These are phyloP conservation scores for Clarias laeviceps DNA, from an alignment of 2,797 vertebrate genomes.

Conservation along the genomic window DNA sequence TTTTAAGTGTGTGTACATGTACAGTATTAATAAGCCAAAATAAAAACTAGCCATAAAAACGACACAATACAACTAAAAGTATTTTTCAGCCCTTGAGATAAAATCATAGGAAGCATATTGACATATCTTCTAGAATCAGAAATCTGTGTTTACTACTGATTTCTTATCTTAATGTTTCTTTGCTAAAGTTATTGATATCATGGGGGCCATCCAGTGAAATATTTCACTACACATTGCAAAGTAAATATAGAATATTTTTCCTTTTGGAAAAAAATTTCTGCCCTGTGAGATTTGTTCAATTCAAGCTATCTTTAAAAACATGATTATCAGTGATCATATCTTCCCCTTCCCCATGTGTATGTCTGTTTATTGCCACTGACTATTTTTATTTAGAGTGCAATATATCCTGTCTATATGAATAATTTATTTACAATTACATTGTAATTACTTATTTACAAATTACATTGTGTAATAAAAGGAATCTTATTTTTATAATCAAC, in stretches of 20 bases:
- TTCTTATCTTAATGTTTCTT: slow-evolving; percentile 36
- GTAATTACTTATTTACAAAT: no score
- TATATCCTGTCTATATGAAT: background rate
- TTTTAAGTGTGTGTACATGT: no score
- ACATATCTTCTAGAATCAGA: background rate
- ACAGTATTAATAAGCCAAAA: no score
- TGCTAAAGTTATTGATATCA: slow-evolving; percentile 11
- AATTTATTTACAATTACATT: background rate
- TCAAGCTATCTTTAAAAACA: slow-evolving; percentile 11
- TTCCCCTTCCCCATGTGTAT: background rate
- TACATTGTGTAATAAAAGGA: no score
- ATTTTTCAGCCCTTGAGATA: background rate
- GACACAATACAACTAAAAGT: background rate
- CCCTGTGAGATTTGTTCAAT: background rate
- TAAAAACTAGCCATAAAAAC: background rate
- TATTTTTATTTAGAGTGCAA: background rate
- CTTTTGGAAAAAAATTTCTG: slow-evolving; percentile 11
- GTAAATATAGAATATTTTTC: slow-evolving; percentile 12
- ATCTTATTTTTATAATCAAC: no score
- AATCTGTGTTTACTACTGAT: slow-evolving; percentile 1
- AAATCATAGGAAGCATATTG: background rate
- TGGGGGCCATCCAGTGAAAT: slow-evolving; percentile 13
- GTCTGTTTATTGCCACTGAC: slow-evolving; percentile 1
- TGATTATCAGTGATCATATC: slow-evolving; percentile 15
- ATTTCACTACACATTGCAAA: slow-evolving; percentile 1